Evolutionary conservation across 2,888 invertebrate species (phyloP), one percentile per base, ranked within the genome.

Genomic region (Pachydiplax longipennis): DNA sequence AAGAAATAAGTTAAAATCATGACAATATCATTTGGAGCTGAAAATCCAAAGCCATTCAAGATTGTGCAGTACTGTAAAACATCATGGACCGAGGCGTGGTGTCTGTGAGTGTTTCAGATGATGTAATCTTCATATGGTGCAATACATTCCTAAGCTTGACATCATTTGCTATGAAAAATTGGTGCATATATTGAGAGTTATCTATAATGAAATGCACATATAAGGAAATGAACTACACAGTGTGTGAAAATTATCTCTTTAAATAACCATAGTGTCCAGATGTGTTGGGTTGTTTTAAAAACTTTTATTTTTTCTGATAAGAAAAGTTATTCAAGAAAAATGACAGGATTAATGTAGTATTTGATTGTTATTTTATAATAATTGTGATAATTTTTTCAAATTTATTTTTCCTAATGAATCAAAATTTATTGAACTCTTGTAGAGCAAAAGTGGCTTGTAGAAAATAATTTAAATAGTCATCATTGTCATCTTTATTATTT

Each of bases 121-220:
- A 31, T 87, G 87, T 87, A 61, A 58, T 15, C 35, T 87, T 31
- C 58, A 87, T 65, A 37, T 87, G 87, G 87, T 87, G 87, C 87
- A 61, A 65, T 87, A 37, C 58, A 37, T 87, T 87, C 87, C n/a
- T 61, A 61, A 61, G 87, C 87, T 87, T 87, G 37, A 87, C 37
- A 61, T 87, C 22, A 87, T 65, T 61, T 87, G 87, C 83, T 83
- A 35, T 58, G 83, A n/a, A 61, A 31, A 58, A 37, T 37, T 61
- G 87, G 35, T 58, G n/a, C 58, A 37, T 58, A 37, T 37, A 87
- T 61, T 13, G 12, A 22, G 37, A 87, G 25, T 22, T 31, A 31
- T 18, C 35, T 22, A n/a, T 25, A 37, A 58, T 61, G 87, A 87
- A 61, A 87, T 61, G 61, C 58, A 37, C 61, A 37, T 87, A 35